A percentile compares a stretch with the other conserved stretches of the same genome.
Conservation (phyloP, 2,888 invertebrate species). For the Julus scanicus region DNA sequence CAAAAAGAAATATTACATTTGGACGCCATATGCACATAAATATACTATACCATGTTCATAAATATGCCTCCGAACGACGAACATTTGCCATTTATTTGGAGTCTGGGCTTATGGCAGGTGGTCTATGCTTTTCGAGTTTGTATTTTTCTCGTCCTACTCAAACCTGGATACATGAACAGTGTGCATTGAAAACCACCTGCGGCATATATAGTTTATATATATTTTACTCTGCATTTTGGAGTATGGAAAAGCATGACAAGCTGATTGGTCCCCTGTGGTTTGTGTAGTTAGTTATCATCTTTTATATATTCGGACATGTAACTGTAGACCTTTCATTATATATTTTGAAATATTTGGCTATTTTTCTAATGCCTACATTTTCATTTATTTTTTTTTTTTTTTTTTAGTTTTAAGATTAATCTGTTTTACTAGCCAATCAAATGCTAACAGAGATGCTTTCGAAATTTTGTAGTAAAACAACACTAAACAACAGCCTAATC, state of each 20-base stretch:
- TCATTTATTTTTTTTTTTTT: background rate
- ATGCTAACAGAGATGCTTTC: background rate
- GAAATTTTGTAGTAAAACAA: background rate
- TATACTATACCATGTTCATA: background rate
- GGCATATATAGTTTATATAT: background rate
- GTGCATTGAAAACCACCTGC: constrained; percentile 25
- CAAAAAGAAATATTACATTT: constrained; percentile 39
- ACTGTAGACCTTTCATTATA: background rate
- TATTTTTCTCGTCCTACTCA: background rate
- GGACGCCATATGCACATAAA: constrained; percentile 1
- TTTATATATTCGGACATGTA: background rate
- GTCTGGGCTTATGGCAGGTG: constrained; percentile 21
- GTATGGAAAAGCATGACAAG: background rate
- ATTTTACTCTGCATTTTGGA: background rate
- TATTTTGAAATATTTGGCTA: background rate
- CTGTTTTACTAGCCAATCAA: background rate
- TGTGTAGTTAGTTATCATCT: constrained; percentile 13
- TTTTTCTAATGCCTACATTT: background rate
- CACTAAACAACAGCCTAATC: background rate
- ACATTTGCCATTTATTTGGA: constrained; percentile 29
- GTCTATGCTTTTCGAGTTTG: background rate
- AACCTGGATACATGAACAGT: background rate
- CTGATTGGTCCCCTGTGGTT: constrained; percentile 28
- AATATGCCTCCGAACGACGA: background rate
- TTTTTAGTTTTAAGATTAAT: background rate